These are phyloP conservation scores for Erebia aethiops DNA, from an alignment of 2,888 invertebrate genomes.

Conservation along the genomic window DNA sequence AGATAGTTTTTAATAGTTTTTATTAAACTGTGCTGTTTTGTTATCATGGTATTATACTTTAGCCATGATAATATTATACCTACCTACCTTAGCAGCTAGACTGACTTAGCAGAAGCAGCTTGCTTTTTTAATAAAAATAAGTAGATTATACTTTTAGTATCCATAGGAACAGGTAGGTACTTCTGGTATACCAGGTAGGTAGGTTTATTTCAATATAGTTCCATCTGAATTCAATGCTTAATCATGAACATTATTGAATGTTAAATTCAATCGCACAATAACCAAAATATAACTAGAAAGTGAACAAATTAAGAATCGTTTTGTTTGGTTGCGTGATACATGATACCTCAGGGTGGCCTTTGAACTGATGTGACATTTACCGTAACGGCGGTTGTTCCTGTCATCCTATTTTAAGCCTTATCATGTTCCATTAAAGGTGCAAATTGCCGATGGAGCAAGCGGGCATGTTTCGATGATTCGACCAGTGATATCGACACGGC, in stretches of 20 bases:
- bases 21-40: no score
- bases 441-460: not conserved
- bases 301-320: conserved; percentile 2
- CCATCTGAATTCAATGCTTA: no score
- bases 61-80: no score
- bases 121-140: no score
- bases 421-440: not conserved
- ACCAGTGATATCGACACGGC: conserved; percentile 42
- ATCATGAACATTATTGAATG: not conserved
- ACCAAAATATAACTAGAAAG: not conserved
- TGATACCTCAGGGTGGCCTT: conserved; percentile 21
- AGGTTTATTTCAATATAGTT: no score
- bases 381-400: conserved; percentile 31
- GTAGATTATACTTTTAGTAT: no score
- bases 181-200: no score
- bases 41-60: no score
- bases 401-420: conserved; percentile 20
- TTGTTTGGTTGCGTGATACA: conserved; percentile 5
- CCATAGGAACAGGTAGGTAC: no score
- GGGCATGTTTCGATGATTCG: conserved; percentile 32
- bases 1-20: no score
- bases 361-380: conserved; percentile 37
- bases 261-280: not conserved
- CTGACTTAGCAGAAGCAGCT: no score
- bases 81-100: no score